Evolutionary conservation across 2,113 vertebrate genomes (phyloP).

Genomic region (Nematolebias whitei): DNA sequence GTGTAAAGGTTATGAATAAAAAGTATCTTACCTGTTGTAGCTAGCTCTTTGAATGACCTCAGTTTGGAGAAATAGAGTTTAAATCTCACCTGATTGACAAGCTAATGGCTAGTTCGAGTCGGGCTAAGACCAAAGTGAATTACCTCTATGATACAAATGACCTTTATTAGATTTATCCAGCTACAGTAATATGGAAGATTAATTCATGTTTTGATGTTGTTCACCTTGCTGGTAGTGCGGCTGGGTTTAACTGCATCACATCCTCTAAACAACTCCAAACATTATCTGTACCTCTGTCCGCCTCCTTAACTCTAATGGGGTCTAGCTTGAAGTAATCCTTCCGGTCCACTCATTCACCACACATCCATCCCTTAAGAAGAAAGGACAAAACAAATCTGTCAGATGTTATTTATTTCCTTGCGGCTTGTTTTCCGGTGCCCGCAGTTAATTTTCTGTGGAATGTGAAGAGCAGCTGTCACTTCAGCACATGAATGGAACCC

Average conservation of each 20-base stretch:
- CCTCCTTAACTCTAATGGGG: conserved; percentile 21
- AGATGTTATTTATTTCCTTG: conserved; percentile 60
- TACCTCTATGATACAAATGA: too few species aligned
- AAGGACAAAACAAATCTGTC: conserved; percentile 64
- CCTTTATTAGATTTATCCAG: too few species aligned
- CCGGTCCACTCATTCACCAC: conserved; percentile 45
- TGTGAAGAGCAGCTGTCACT: conserved; percentile 81
- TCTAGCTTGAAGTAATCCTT: conserved; percentile 57
- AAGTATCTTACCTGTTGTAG: too few species aligned
- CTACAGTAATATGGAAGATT: too few species aligned
- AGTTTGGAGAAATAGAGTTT: too few species aligned
- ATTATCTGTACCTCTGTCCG: conserved; percentile 18
- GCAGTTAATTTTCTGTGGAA: conserved; percentile 73
- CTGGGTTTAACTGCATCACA: conserved; percentile 17
- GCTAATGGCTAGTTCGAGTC: too few species aligned
- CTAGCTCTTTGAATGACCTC: too few species aligned
- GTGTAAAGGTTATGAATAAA: too few species aligned
- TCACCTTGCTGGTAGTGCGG: conserved; percentile 17
- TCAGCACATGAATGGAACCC: conserved; percentile 75
- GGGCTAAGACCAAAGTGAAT: too few species aligned
- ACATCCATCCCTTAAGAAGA: conserved; percentile 21
- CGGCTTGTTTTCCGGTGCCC: conserved; percentile 59
- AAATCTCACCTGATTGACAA: too few species aligned
- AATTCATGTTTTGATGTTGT: background rate
- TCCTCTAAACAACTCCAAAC: conserved; percentile 36